A percentile compares a stretch with the other conserved stretches of the same genome.
These are phyloP conservation scores for Dendrocopos noguchii DNA, from an alignment of 2,113 vertebrate species.

Conservation along the genomic window DNA sequence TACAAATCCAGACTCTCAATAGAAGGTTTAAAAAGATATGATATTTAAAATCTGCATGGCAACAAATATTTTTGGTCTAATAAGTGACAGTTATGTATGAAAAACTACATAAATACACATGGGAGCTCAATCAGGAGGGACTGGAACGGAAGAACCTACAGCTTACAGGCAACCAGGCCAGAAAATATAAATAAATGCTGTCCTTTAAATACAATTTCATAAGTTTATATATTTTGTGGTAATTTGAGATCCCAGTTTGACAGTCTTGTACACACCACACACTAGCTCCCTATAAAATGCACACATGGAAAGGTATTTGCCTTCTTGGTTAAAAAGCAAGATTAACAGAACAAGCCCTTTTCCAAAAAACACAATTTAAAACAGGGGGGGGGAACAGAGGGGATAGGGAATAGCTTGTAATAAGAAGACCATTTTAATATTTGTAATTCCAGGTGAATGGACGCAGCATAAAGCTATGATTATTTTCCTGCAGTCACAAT, in stretches of 20 bases:
- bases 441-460: constrained; percentile 29
- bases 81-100: neutral
- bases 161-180: neutral
- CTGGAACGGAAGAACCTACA: neutral
- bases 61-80: neutral
- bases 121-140: neutral
- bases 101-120: neutral
- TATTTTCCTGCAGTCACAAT: constrained; percentile 33
- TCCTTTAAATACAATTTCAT: neutral
- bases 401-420: neutral
- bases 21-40: constrained; percentile 27
- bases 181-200: neutral
- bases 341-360: neutral
- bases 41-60: neutral
- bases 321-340: neutral
- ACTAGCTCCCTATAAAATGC: neutral
- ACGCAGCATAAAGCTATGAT: constrained; percentile 36
- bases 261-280: neutral
- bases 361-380: neutral
- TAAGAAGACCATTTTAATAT: neutral
- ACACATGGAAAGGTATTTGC: neutral
- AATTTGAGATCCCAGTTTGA: constrained; percentile 15
- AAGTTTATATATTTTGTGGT: constrained; percentile 4
- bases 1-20: neutral
- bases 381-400: neutral